Conservation (phyloP, 1,140 invertebrate genomes). For the Penaeus indicus region DNA sequence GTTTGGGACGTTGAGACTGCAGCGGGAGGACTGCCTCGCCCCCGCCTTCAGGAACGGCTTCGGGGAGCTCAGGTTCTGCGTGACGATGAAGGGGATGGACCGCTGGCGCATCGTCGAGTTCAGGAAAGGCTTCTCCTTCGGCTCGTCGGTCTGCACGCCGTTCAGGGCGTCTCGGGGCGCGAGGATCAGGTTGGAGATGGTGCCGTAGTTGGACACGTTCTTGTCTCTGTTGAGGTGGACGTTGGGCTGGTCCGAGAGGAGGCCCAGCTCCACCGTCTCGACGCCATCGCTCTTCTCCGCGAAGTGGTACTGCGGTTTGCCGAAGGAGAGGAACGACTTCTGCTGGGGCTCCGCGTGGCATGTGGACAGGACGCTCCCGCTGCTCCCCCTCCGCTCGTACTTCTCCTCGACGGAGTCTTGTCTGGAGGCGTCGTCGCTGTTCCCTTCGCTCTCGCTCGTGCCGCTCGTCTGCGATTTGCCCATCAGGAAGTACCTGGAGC, state of each 20-base stretch:
- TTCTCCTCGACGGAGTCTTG: conserved; percentile 24
- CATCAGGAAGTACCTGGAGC: conserved; percentile 55
- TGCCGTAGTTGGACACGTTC: conserved; percentile 42
- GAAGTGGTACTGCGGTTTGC: not conserved
- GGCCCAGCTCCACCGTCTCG: conserved; percentile 48
- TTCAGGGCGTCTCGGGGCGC: conserved; percentile 25
- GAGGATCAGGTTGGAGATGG: conserved; percentile 45
- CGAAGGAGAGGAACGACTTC: not conserved
- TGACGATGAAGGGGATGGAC: conserved; percentile 48
- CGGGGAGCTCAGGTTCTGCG: conserved; percentile 32
- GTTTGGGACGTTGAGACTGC: conserved; percentile 37
- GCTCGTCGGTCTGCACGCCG: conserved; percentile 31
- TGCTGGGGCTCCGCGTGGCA: conserved; percentile 30
- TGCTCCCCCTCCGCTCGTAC: conserved; percentile 31
- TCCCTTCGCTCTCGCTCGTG: conserved; percentile 42
- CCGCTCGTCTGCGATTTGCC: conserved; percentile 43
- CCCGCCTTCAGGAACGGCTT: not conserved
- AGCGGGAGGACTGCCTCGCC: not conserved
- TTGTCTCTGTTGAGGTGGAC: conserved; percentile 39
- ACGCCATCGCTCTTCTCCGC: not conserved
- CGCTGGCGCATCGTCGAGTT: conserved; percentile 49
- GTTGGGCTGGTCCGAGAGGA: conserved; percentile 52
- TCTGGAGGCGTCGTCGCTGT: conserved; percentile 51
- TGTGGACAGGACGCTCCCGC: conserved; percentile 40
- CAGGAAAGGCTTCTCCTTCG: conserved; percentile 31